phyloP scores from a whole-genome alignment of 2,888 invertebrate genomes.

The Cosmopolites sordidus region DNA sequence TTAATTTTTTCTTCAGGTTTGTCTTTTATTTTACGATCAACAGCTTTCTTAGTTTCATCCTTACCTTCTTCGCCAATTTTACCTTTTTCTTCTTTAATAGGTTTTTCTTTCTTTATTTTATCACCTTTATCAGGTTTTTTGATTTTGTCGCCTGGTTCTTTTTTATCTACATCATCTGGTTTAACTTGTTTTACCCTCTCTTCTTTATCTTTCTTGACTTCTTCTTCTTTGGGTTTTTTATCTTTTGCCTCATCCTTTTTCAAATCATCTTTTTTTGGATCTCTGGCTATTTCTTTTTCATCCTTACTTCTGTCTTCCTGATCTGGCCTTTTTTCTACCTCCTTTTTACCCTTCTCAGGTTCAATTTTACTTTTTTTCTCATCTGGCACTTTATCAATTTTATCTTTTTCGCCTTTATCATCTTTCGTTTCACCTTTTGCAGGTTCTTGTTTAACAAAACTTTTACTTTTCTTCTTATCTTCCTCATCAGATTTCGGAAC shows the following conservation, averaged over 20 bases:
- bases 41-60: too few species aligned
- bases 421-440: neutral
- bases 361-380: too few species aligned
- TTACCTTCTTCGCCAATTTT: too few species aligned
- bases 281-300: neutral
- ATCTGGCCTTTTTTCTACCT: too few species aligned
- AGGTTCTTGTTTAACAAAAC: too few species aligned
- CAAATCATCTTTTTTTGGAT: neutral
- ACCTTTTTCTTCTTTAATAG: too few species aligned
- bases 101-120: too few species aligned
- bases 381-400: neutral
- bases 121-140: too few species aligned
- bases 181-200: neutral
- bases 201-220: neutral
- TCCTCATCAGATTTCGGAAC: neutral
- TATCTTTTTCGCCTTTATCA: conserved; percentile 1
- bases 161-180: neutral
- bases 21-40: too few species aligned
- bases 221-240: neutral
- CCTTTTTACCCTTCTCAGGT: too few species aligned
- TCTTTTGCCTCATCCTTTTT: neutral
- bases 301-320: neutral
- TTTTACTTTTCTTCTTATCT: neutral
- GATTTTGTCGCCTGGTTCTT: neutral
- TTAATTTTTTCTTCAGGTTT: too few species aligned